These are phyloP conservation scores for Zootermopsis nevadensis DNA, from an alignment of 2,888 invertebrate genomes.

Conservation along the genomic window DNA sequence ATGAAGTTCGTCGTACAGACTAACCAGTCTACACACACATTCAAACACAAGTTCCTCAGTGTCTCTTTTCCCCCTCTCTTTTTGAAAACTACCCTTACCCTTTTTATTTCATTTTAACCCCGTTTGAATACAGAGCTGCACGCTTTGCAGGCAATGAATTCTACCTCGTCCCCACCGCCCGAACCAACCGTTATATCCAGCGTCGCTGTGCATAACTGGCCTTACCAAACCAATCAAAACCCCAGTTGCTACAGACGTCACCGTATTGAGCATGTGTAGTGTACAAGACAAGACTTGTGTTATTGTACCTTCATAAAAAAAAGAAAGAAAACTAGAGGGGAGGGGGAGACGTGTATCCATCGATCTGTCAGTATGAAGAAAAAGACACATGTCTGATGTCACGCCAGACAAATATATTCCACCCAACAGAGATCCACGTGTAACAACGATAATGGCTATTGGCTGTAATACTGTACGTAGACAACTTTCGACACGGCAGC, in stretches of 20 bases:
- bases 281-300: slow-evolving; percentile 21
- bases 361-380: not conserved
- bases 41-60: not conserved
- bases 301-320: slow-evolving; percentile 6
- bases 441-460: not conserved
- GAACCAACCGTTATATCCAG: not conserved
- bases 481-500: not conserved
- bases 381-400: not conserved
- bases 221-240: slow-evolving; percentile 34
- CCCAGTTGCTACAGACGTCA: not conserved
- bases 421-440: not conserved
- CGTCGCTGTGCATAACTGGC: not conserved
- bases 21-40: not conserved
- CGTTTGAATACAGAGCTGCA: not conserved
- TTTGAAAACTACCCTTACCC: not conserved
- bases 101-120: not conserved
- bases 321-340: not conserved
- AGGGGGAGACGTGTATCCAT: not conserved
- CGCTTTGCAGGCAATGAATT: slow-evolving; percentile 1
- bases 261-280: slow-evolving; percentile 12
- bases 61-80: not conserved
- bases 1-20: not conserved
- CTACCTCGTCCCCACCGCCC: not conserved
- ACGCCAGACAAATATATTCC: slow-evolving; percentile 12
- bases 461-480: not conserved